phyloP scores from a whole-genome alignment of 30 jellyfish, hydroid and myxozoan species.

The Rhopilema esculentum region DNA sequence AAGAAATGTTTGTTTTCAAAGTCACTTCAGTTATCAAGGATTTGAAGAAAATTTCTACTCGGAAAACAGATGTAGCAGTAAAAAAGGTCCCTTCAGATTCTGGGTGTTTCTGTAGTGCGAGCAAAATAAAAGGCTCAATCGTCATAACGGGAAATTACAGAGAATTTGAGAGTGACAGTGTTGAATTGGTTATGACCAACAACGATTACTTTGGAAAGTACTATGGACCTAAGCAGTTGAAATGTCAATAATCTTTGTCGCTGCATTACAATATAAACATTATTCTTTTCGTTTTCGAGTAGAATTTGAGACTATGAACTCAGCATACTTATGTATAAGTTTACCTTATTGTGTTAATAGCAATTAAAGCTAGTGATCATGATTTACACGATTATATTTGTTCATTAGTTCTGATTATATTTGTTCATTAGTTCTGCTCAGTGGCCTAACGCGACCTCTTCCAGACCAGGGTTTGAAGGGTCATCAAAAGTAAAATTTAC shows the following conservation, averaged over 20 bases:
- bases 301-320: too few species aligned
- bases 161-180: neutral
- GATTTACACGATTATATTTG: too few species aligned
- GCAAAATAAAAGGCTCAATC: slow-evolving; percentile 6
- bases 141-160: slow-evolving; percentile 28
- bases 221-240: slow-evolving; percentile 47
- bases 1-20: neutral
- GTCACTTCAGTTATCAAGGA: slow-evolving; percentile 26
- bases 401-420: too few species aligned
- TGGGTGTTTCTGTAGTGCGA: slow-evolving; percentile 23
- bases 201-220: slow-evolving; percentile 37
- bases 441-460: too few species aligned
- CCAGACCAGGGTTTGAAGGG: too few species aligned
- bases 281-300: too few species aligned
- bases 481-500: too few species aligned
- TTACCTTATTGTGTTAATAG: too few species aligned
- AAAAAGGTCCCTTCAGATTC: slow-evolving; percentile 1
- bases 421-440: too few species aligned
- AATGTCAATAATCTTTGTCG: neutral
- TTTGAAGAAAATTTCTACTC: neutral
- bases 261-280: neutral
- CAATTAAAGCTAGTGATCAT: too few species aligned
- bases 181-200: neutral
- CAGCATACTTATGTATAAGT: too few species aligned
- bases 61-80: neutral